Conservation (phyloP, 2,888 invertebrate species). For the Sicus ferrugineus region DNA sequence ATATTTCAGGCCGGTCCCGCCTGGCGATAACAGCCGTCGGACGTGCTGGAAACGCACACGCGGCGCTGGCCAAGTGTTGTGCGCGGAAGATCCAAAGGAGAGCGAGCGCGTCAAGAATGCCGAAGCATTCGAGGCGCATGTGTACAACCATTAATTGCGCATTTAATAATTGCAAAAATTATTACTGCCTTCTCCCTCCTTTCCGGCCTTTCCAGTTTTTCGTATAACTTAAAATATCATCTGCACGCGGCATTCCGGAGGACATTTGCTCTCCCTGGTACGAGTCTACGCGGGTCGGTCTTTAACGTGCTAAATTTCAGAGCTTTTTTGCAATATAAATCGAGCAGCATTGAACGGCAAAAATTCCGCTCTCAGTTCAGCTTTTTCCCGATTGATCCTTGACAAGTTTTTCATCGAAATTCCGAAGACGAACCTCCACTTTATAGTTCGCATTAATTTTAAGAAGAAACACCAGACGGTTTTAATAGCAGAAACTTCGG, state of each 20-base stretch:
- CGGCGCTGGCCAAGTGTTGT: neutral
- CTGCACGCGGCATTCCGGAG: neutral
- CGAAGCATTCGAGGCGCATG: constrained; percentile 6
- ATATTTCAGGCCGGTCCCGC: constrained; percentile 41
- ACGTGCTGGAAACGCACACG: neutral
- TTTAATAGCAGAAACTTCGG: no score
- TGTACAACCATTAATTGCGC: constrained; percentile 21
- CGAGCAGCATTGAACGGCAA: neutral
- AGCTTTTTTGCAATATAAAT: neutral
- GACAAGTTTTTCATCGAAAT: neutral
- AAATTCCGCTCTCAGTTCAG: neutral
- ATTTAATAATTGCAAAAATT: constrained; percentile 28
- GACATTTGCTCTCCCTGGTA: neutral
- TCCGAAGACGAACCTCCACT: neutral
- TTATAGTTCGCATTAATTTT: no score
- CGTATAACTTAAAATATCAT: no score
- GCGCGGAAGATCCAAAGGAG: neutral
- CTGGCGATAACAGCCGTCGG: neutral
- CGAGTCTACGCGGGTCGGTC: neutral
- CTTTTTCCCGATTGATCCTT: neutral
- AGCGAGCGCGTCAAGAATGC: neutral
- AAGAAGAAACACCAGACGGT: no score
- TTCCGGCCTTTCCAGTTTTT: neutral
- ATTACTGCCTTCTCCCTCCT: neutral
- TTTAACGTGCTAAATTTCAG: neutral